A percentile compares a stretch with the other conserved stretches of the same genome.
phyloP scores from a whole-genome alignment of 2,797 vertebrate species.

The Micromesistius poutassou region DNA sequence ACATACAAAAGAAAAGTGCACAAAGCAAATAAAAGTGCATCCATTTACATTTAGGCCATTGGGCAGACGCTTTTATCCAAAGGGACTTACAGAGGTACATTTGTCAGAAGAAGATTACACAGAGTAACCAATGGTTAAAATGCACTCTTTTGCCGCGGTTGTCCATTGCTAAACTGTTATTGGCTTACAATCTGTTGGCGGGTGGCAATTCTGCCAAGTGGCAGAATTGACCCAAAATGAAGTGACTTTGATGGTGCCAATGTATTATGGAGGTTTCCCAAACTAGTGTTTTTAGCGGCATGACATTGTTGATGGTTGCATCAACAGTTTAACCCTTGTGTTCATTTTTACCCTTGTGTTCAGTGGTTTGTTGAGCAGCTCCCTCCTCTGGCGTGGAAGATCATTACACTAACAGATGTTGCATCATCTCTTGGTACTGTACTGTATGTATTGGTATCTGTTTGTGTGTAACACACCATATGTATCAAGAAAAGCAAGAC shows the following conservation, averaged over 20 bases:
- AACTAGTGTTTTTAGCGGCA: not conserved
- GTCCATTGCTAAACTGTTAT: not conserved
- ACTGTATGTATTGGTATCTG: not conserved
- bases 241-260: not conserved
- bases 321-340: not conserved
- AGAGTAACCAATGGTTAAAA: not conserved
- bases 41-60: too few species aligned
- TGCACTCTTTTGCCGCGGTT: not conserved
- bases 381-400: conserved; percentile 1
- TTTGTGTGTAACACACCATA: not conserved
- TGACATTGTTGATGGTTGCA: not conserved
- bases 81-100: too few species aligned
- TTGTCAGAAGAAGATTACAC: not conserved
- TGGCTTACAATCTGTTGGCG: not conserved
- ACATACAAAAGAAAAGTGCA: too few species aligned
- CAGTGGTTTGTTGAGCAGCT: not conserved
- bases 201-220: not conserved
- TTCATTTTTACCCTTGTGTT: not conserved
- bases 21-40: too few species aligned
- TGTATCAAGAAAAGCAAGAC: not conserved
- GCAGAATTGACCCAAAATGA: not conserved
- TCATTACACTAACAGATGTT: not conserved
- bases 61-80: too few species aligned
- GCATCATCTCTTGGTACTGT: not conserved
- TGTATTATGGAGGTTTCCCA: not conserved